These are phyloP conservation scores for Trissoscelio sp. DNA, from an alignment of 2,888 invertebrate species.

Conservation along the genomic window DNA sequence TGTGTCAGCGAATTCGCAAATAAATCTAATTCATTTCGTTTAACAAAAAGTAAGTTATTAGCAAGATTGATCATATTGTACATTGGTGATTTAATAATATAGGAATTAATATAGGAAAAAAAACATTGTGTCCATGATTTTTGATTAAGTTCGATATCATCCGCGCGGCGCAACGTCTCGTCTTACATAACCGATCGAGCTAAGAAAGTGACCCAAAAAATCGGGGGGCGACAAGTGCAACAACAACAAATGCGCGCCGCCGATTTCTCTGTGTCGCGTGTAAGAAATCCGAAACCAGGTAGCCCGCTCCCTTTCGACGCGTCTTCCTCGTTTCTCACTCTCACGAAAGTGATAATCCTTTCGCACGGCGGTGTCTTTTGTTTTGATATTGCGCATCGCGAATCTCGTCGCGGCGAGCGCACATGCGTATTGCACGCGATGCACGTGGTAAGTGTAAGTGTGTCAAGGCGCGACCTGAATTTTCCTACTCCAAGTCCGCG, in stretches of 20 bases:
- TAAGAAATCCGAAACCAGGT: slow-evolving; percentile 34
- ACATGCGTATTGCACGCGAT: slow-evolving; percentile 76
- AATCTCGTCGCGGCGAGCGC: slow-evolving; percentile 66
- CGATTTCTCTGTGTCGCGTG: slow-evolving; percentile 33
- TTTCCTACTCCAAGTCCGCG: slow-evolving; percentile 79
- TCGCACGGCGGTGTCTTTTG: slow-evolving; percentile 62
- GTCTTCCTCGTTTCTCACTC: slow-evolving; percentile 70
- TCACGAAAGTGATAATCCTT: slow-evolving; percentile 63
- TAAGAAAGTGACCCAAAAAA: slow-evolving; percentile 48
- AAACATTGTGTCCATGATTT: too few species aligned
- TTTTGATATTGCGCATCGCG: slow-evolving; percentile 69
- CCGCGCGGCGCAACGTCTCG: slow-evolving; percentile 6
- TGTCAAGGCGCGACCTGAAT: slow-evolving; percentile 84
- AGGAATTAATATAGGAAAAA: too few species aligned
- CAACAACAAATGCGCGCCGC: slow-evolving; percentile 6
- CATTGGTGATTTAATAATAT: too few species aligned
- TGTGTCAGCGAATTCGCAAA: too few species aligned
- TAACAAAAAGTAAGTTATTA: too few species aligned
- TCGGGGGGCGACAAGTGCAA: slow-evolving; percentile 15
- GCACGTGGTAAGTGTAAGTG: slow-evolving; percentile 83
- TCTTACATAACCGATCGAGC: slow-evolving; percentile 34
- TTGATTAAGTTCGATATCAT: too few species aligned
- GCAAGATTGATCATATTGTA: too few species aligned
- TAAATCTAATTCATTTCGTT: too few species aligned
- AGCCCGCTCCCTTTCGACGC: slow-evolving; percentile 58